Evolutionary conservation across 1,140 invertebrate species (phyloP).

Genomic region (Drosophila kurseongensis): DNA sequence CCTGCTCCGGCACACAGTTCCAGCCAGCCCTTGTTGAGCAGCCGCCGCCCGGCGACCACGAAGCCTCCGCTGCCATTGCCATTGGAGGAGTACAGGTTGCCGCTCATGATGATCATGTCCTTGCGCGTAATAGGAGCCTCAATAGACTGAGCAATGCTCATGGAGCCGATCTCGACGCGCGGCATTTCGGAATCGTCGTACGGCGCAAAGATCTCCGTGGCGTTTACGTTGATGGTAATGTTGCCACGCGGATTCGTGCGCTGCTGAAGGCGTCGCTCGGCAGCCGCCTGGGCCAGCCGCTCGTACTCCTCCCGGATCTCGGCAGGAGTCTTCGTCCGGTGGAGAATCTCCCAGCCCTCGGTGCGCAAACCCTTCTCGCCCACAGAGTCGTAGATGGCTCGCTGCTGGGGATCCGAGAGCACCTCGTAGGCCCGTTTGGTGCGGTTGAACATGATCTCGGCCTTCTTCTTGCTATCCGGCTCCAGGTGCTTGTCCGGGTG

Average conservation of each 20-base stretch:
- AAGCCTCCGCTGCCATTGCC: conserved; percentile 91
- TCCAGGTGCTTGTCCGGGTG: conserved; percentile 98
- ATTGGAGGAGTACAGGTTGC: conserved; percentile 93
- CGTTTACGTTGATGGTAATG: conserved; percentile 95
- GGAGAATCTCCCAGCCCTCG: conserved; percentile 96
- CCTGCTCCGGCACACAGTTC: conserved; percentile 92
- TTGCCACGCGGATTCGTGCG: conserved; percentile 95
- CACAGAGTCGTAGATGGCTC: conserved; percentile 86
- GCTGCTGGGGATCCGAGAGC: conserved; percentile 85
- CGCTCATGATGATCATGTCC: conserved; percentile 92
- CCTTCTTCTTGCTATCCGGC: conserved; percentile 92
- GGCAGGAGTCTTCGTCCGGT: conserved; percentile 94
- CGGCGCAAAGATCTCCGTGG: conserved; percentile 95
- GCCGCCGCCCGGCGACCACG: conserved; percentile 89
- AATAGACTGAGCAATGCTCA: conserved; percentile 96
- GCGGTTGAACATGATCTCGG: conserved; percentile 96
- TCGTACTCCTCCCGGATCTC: conserved; percentile 98
- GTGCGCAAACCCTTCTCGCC: conserved; percentile 91
- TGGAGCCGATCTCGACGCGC: conserved; percentile 94
- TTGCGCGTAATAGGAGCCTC: conserved; percentile 95
- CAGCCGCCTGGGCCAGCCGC: conserved; percentile 88
- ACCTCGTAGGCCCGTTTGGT: conserved; percentile 97
- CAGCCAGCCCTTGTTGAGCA: conserved; percentile 93
- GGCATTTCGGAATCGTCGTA: conserved; percentile 92
- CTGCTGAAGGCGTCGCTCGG: conserved; percentile 93